These are phyloP conservation scores for Lepidurus couesii DNA, from an alignment of 1,140 invertebrate species.

Conservation along the genomic window DNA sequence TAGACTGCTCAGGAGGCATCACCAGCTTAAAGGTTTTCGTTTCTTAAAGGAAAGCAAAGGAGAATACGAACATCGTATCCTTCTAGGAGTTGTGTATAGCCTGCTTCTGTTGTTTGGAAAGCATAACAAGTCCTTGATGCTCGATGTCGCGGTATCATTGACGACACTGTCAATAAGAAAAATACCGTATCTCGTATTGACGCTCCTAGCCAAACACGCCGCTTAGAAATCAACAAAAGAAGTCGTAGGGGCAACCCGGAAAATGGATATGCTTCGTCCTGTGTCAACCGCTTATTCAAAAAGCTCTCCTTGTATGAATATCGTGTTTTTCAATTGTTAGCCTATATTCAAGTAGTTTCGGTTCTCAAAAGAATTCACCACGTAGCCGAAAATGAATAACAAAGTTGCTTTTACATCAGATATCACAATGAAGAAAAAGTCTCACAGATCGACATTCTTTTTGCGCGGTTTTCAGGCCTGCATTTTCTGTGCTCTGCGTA, in stretches of 20 bases:
- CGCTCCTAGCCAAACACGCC: not conserved
- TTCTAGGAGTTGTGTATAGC: not conserved
- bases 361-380: too few species aligned
- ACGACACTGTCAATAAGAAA: not conserved
- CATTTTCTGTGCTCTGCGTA: too few species aligned
- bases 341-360: not conserved
- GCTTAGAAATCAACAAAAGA: not conserved
- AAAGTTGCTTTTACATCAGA: too few species aligned
- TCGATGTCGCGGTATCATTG: constrained; percentile 9
- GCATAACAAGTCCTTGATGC: not conserved
- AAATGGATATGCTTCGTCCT: not conserved
- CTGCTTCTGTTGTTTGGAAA: not conserved
- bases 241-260: not conserved
- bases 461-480: too few species aligned
- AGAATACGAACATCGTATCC: not conserved
- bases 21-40: not conserved
- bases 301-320: not conserved
- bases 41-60: not conserved
- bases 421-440: too few species aligned
- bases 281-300: not conserved
- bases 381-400: too few species aligned
- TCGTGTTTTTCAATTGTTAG: constrained; percentile 6
- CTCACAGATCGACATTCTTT: too few species aligned
- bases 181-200: not conserved
- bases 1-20: not conserved